Evolutionary conservation across 2,888 invertebrate genomes (phyloP).

Genomic region (Drosophila affinis): DNA sequence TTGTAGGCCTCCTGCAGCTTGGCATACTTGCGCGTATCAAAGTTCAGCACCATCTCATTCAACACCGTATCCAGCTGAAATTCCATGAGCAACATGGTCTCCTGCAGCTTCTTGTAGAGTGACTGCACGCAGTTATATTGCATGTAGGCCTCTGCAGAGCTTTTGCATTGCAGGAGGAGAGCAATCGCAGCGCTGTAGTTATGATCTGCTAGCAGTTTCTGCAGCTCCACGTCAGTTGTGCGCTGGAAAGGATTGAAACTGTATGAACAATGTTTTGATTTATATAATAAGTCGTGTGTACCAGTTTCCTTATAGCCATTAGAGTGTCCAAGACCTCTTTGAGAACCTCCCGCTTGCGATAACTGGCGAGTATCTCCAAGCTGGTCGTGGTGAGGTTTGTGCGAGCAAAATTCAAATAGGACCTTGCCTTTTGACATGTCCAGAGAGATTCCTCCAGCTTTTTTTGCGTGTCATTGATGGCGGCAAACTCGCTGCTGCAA

Average conservation of each 20-base stretch:
- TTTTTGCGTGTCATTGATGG: slow-evolving; percentile 89
- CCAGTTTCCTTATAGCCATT: slow-evolving; percentile 90
- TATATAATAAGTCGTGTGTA: slow-evolving; percentile 31
- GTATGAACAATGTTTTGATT: not conserved
- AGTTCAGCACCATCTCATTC: slow-evolving; percentile 88
- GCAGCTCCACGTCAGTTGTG: slow-evolving; percentile 92
- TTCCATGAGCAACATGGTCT: slow-evolving; percentile 95
- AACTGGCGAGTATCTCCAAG: slow-evolving; percentile 95
- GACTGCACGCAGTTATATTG: slow-evolving; percentile 97
- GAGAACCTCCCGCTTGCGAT: slow-evolving; percentile 93
- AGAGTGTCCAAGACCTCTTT: slow-evolving; percentile 91
- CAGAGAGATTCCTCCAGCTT: slow-evolving; percentile 88
- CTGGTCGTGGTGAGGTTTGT: slow-evolving; percentile 93
- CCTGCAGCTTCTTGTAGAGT: slow-evolving; percentile 92
- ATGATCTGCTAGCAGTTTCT: slow-evolving; percentile 91
- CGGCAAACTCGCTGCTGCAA: slow-evolving; percentile 93
- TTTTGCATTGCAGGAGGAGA: slow-evolving; percentile 93
- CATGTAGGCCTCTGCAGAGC: slow-evolving; percentile 92
- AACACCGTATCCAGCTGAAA: slow-evolving; percentile 95
- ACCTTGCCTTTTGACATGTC: slow-evolving; percentile 89
- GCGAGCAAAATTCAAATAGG: slow-evolving; percentile 90
- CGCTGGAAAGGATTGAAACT: slow-evolving; percentile 41
- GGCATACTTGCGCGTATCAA: slow-evolving; percentile 91
- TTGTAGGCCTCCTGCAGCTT: slow-evolving; percentile 94
- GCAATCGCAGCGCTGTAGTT: slow-evolving; percentile 96